Evolutionary conservation across 2,113 vertebrate species (phyloP).

Genomic region (Callocephalon fimbriatum): DNA sequence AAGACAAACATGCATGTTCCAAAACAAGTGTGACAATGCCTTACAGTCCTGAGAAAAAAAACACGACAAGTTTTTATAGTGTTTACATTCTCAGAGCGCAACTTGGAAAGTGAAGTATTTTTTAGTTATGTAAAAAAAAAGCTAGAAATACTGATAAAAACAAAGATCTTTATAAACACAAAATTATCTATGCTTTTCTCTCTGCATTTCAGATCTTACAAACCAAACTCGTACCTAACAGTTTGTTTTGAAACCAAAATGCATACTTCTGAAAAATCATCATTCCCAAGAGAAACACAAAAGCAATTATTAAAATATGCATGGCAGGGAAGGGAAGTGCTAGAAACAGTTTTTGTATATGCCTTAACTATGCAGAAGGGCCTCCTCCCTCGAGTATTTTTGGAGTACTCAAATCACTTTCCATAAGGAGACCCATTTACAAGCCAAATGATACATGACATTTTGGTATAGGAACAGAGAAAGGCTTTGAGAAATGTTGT

Average conservation of each 20-base stretch:
- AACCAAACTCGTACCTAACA: not conserved
- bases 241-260: not conserved
- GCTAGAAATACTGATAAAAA: not conserved
- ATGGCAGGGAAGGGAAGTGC: not conserved
- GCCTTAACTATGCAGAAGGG: not conserved
- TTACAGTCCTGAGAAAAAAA: not conserved
- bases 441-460: not conserved
- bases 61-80: not conserved
- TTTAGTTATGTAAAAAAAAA: not conserved
- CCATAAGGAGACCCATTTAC: conserved; percentile 16
- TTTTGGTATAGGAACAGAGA: not conserved
- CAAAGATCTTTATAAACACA: not conserved
- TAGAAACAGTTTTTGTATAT: not conserved
- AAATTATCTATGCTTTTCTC: not conserved
- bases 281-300: not conserved
- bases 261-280: not conserved
- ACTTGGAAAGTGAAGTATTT: not conserved
- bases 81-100: not conserved
- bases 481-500: not conserved
- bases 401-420: not conserved
- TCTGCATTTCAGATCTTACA: not conserved
- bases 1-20: not conserved
- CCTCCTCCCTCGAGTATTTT: not conserved
- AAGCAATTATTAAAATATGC: not conserved
- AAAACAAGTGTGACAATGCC: not conserved